phyloP scores from a whole-genome alignment of 2,797 vertebrate species.

The Macrochelys suwanniensis region DNA sequence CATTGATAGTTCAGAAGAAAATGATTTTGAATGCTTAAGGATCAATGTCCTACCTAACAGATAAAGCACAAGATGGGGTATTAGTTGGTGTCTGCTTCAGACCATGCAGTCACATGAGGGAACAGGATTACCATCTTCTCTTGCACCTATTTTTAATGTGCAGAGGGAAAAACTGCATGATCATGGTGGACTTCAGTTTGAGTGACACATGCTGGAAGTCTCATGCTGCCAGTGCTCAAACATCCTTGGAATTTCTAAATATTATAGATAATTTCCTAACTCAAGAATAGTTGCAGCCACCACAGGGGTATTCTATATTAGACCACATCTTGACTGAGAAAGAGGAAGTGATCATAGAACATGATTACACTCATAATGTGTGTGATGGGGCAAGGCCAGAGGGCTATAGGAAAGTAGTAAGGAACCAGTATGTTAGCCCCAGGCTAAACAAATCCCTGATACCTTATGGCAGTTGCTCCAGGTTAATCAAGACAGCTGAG shows the following conservation, averaged over 20 bases:
- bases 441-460: too few species aligned
- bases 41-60: not conserved
- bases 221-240: not conserved
- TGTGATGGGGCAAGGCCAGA: too few species aligned
- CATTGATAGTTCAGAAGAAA: not conserved
- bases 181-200: not conserved
- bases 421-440: too few species aligned
- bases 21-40: not conserved
- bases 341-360: too few species aligned
- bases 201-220: not conserved
- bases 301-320: not conserved
- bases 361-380: too few species aligned
- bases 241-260: not conserved
- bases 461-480: too few species aligned
- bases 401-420: too few species aligned
- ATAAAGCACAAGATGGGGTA: not conserved
- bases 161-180: not conserved
- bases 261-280: not conserved
- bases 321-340: not conserved
- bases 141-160: not conserved
- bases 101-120: not conserved
- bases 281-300: not conserved
- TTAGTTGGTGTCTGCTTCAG: not conserved
- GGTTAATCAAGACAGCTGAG: too few species aligned
- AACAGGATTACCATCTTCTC: not conserved